Percentiles rank a stretch among this genome's conserved stretches.
phyloP scores from a whole-genome alignment of 2,113 vertebrate genomes.

The Amblyornis subalaris region DNA sequence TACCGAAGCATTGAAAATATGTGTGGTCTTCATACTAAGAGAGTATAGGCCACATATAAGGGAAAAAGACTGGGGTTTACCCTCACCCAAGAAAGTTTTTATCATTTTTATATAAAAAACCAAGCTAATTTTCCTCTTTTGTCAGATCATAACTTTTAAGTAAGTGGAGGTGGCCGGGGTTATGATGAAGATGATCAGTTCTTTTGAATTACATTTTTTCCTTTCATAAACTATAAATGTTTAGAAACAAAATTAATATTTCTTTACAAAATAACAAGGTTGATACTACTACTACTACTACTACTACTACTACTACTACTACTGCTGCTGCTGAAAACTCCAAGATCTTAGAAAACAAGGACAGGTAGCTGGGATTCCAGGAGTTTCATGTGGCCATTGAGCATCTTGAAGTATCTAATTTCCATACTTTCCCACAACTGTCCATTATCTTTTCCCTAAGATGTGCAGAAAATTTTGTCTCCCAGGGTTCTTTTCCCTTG shows the following conservation, averaged over 20 bases:
- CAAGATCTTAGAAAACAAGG: neutral
- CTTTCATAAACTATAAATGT: neutral
- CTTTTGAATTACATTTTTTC: neutral
- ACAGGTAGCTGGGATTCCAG: neutral
- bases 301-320: too few relatives aligned
- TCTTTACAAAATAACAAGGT: neutral
- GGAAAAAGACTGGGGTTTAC: neutral
- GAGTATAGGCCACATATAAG: neutral
- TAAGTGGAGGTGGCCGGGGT: too few relatives aligned
- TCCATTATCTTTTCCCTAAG: neutral
- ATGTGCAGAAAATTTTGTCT: neutral
- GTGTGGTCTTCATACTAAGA: neutral
- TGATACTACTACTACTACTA: neutral
- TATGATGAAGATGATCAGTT: neutral
- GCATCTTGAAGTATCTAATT: neutral
- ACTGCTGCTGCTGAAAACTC: neutral
- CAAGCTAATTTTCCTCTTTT: neutral
- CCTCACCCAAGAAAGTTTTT: neutral
- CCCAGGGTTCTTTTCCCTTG: neutral
- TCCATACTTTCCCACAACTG: neutral
- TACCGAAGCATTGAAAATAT: neutral
- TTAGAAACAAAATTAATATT: neutral
- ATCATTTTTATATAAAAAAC: neutral
- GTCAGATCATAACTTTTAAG: neutral
- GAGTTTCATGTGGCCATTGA: neutral